Conservation (phyloP, 2,113 vertebrate species). For the Tringa solitaria region DNA sequence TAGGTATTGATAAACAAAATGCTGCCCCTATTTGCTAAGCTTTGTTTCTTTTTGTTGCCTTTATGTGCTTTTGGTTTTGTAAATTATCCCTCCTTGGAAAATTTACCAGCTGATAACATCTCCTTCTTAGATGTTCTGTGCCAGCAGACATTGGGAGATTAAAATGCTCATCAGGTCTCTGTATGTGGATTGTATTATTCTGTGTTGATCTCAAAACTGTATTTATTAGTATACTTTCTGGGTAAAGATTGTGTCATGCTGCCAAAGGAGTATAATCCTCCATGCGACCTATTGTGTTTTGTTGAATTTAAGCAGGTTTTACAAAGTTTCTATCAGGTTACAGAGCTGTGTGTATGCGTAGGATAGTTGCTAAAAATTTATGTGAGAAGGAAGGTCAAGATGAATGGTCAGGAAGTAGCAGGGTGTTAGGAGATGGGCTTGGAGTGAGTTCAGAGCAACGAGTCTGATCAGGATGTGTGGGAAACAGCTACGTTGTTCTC, state of each 20-base stretch:
- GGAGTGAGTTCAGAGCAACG: constrained; percentile 1
- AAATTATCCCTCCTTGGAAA: not conserved
- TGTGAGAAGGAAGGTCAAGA: not conserved
- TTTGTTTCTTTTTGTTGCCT: not conserved
- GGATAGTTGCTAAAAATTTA: not conserved
- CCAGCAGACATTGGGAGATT: not conserved
- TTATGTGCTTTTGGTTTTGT: not conserved
- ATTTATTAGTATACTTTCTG: not conserved
- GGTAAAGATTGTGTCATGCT: not conserved
- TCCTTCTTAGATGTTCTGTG: not conserved
- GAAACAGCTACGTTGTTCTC: not conserved
- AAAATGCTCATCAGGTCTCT: not conserved
- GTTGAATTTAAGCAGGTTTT: not conserved
- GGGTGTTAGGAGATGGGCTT: not conserved
- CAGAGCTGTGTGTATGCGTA: not conserved
- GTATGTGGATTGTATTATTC: not conserved
- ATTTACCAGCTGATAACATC: not conserved
- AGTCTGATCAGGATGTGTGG: not conserved
- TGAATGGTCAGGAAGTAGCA: not conserved
- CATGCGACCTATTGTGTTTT: not conserved
- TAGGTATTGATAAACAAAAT: not conserved
- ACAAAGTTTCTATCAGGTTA: not conserved
- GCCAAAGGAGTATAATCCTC: not conserved
- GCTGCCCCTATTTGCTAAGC: not conserved
- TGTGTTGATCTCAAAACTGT: not conserved